Evolutionary conservation across 2,888 invertebrate genomes (phyloP).

Genomic region (Phortica magna): DNA sequence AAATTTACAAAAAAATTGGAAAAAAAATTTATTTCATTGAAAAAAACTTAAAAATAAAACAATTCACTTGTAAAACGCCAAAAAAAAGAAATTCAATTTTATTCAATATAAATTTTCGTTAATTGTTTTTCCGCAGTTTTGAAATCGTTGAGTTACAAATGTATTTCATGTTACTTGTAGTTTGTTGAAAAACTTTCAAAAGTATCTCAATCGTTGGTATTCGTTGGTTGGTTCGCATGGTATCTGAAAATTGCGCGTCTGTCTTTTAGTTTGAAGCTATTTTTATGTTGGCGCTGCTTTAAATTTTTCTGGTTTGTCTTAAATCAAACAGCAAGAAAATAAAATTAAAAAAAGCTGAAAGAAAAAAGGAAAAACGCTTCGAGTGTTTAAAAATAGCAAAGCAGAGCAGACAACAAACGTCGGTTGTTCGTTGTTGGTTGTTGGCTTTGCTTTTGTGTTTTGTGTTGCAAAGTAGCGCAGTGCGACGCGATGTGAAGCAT

Average conservation of each 20-base stretch:
- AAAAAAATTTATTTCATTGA: too few species aligned
- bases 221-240: background rate
- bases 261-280: slow-evolving; percentile 5
- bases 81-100: too few species aligned
- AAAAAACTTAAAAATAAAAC: too few species aligned
- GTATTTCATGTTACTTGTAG: too few species aligned
- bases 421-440: background rate
- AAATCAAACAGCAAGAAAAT: background rate
- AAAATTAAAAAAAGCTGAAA: background rate
- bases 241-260: background rate
- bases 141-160: too few species aligned
- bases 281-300: slow-evolving; percentile 4
- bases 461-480: background rate
- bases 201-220: background rate
- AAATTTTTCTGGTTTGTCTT: background rate
- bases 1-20: too few species aligned
- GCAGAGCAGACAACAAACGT: background rate
- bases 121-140: too few species aligned
- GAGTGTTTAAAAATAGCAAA: slow-evolving; percentile 5
- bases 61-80: too few species aligned
- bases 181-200: background rate
- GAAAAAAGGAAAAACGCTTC: background rate
- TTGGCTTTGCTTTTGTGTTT: background rate
- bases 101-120: too few species aligned
- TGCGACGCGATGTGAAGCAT: too few species aligned